These are phyloP conservation scores for Battus philenor DNA, from an alignment of 1,140 invertebrate genomes.

Conservation along the genomic window DNA sequence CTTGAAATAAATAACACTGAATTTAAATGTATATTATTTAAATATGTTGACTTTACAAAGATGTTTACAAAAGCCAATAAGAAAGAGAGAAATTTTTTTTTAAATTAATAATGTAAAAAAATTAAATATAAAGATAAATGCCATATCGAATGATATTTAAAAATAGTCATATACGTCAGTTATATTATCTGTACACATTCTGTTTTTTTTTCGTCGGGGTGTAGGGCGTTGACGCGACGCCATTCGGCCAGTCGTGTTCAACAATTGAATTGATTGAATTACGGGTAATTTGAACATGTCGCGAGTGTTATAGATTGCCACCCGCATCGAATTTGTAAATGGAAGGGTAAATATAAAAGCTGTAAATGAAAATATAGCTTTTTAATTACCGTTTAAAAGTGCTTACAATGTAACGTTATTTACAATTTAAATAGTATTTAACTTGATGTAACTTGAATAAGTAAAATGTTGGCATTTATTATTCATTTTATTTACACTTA, in stretches of 20 bases:
- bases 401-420: too few species aligned
- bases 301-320: conserved; percentile 53
- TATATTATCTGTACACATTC: conserved; percentile 31
- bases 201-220: conserved; percentile 45
- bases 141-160: not conserved
- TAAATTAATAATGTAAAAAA: too few species aligned
- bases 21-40: too few species aligned
- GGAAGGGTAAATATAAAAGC: conserved; percentile 33
- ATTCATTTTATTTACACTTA: too few species aligned
- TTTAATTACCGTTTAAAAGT: conserved; percentile 17
- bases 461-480: too few species aligned
- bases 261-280: conserved; percentile 72
- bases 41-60: too few species aligned
- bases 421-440: too few species aligned
- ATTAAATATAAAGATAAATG: too few species aligned
- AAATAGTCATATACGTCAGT: conserved; percentile 17
- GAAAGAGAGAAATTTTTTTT: too few species aligned
- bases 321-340: conserved; percentile 45
- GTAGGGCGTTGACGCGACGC: conserved; percentile 54
- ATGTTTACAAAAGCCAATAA: too few species aligned
- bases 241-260: conserved; percentile 52
- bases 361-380: conserved; percentile 21
- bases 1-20: too few species aligned
- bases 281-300: conserved; percentile 42
- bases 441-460: too few species aligned